Base-by-base conservation (phyloP, 1,140 invertebrate genomes). In the Pachyrhynchus sulphureomaculatus region DNA sequence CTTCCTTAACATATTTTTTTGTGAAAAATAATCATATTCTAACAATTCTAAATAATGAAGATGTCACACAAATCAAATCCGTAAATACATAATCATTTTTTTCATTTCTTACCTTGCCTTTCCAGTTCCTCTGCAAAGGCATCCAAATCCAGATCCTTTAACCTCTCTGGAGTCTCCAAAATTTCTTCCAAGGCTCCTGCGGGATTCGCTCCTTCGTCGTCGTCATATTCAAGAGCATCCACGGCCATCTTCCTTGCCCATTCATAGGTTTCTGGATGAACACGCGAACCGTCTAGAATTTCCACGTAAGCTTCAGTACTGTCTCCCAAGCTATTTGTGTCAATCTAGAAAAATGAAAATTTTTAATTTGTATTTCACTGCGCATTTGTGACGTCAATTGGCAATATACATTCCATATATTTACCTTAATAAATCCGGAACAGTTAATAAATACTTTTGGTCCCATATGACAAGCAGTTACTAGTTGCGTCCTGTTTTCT, bases 241-340 rank as follows among this genome's bases (percentile, higher is more conserved):
- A 99, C 95, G 2, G 97, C 98, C 96, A 99, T 99, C 81, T 99
- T 99, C 17, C 96, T 80, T 0, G 98, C 98, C 96, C 96, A 99
- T 76, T 99, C 97, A 70, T 99, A 99, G 0, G 95, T 96, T 79
- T 99, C 98, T 0, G 97, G 97, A 81, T 99, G 98, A 0, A 99
- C 95, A 64, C 98, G 82, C 0, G 98, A 98, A 0, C 95, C 95
- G 75, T 99, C 98, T 3, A 99, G 78, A 0, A 99, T 94, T 82
- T 99, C 95, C 0, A 97, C 92, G 69, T 96, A 96, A 0, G 91
- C 88, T 70, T 97, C 93, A 0, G 93, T 96, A 73, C 92, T 88
- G 72, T 98, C 95, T 10, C 93, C 93, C 15, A 98, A 76, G 64
- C 92, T 91, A 68, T 91, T 93, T 0, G 96, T 98, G 66, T 99